These are phyloP conservation scores for Ganaspis sp. DNA, from an alignment of 1,140 invertebrate genomes.

Conservation along the genomic window DNA sequence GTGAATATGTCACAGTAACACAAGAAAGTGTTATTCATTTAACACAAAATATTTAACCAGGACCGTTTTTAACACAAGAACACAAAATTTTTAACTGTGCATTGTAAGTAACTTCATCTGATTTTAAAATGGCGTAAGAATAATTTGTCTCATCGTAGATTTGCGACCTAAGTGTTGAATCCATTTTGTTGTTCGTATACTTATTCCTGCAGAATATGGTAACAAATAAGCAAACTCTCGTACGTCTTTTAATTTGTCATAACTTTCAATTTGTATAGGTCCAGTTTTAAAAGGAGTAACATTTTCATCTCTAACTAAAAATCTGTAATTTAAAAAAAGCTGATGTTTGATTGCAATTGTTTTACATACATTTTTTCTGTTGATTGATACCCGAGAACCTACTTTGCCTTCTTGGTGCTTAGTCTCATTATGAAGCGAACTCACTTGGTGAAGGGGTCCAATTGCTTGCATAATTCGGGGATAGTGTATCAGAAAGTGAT, in stretches of 20 bases:
- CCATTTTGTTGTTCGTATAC: neutral
- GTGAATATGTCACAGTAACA: too few relatives aligned
- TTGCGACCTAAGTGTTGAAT: neutral
- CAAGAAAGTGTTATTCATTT: too few relatives aligned
- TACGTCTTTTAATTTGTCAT: neutral
- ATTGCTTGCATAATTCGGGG: neutral
- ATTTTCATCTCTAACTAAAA: neutral
- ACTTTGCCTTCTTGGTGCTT: neutral
- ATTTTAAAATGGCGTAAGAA: too few relatives aligned
- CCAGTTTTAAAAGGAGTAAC: too few relatives aligned
- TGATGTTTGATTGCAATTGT: neutral
- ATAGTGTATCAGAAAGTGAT: slow-evolving; percentile 11
- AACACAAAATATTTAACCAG: too few relatives aligned
- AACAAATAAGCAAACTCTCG: neutral
- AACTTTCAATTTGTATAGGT: neutral
- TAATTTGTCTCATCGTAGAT: neutral
- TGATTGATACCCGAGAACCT: neutral
- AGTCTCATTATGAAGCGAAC: neutral
- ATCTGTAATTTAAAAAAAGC: slow-evolving; percentile 7
- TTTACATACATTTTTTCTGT: neutral
- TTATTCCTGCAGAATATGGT: neutral
- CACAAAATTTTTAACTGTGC: too few relatives aligned
- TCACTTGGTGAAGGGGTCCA: neutral
- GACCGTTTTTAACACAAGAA: too few relatives aligned
- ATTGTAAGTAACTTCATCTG: too few relatives aligned